Percentiles rank a stretch among this genome's conserved stretches.
phyloP scores from a whole-genome alignment of 2,113 vertebrate species.

The Xenotilapia caudafasciata region DNA sequence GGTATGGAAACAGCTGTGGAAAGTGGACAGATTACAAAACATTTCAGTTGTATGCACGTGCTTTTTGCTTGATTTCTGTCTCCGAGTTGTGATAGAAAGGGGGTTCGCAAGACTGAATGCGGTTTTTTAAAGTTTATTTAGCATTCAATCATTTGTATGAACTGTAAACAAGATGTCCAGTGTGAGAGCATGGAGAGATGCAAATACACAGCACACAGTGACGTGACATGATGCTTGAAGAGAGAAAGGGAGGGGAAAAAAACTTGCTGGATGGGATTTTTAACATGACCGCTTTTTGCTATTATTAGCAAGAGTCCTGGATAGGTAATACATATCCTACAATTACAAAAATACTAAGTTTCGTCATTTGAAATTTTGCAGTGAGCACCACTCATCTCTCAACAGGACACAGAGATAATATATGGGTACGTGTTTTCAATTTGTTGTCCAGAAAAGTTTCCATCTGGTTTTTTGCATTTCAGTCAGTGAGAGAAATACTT shows the following conservation, averaged over 20 bases:
- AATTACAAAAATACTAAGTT: background rate
- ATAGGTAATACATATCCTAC: background rate
- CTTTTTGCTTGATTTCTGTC: slow-evolving; percentile 3
- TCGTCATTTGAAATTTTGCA: background rate
- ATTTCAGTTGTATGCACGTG: background rate
- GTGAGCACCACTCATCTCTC: background rate
- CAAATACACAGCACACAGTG: background rate
- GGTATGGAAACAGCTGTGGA: slow-evolving; percentile 5
- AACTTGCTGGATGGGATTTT: background rate
- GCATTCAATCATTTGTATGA: background rate
- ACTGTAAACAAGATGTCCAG: slow-evolving; percentile 3
- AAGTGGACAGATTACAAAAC: slow-evolving; percentile 9
- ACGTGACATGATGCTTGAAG: background rate
- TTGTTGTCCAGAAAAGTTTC: background rate
- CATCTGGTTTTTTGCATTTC: background rate
- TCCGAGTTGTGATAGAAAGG: background rate
- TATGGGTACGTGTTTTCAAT: background rate
- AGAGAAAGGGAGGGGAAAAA: background rate
- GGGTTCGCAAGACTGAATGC: background rate
- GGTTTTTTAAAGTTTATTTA: slow-evolving; percentile 13
- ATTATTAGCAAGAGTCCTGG: background rate
- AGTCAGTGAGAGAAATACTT: background rate
- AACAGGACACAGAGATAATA: background rate
- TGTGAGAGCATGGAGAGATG: background rate
- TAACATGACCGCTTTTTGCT: background rate